Conservation (phyloP, 1,140 invertebrate species). For the Elymnias hypermnestra region DNA sequence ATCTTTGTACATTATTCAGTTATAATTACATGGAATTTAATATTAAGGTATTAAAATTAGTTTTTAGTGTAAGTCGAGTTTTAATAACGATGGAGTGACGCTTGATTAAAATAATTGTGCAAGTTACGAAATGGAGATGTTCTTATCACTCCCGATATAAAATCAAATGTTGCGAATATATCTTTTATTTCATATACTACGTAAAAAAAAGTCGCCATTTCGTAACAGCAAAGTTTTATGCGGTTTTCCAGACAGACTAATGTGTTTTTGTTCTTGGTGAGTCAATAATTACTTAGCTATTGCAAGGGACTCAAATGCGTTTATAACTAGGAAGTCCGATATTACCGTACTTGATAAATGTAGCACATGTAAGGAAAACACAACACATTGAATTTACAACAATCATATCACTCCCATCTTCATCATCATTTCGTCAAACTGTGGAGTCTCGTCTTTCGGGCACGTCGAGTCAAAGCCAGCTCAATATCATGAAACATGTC, state of each 20-base stretch:
- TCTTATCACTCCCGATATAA: too few relatives aligned
- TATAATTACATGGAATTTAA: conserved; percentile 30
- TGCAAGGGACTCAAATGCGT: neutral
- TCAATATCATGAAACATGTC: conserved; percentile 29
- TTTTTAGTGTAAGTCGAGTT: conserved; percentile 13
- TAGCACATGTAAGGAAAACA: conserved; percentile 36
- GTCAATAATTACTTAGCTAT: conserved; percentile 7
- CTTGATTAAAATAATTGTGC: conserved; percentile 5
- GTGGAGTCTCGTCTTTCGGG: conserved; percentile 14
- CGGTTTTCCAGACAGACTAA: conserved; percentile 7
- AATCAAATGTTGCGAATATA: neutral
- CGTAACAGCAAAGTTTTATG: neutral
- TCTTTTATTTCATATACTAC: neutral
- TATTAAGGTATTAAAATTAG: conserved; percentile 23
- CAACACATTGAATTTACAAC: conserved; percentile 51
- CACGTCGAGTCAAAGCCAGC: conserved; percentile 7
- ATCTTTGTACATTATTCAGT: too few relatives aligned
- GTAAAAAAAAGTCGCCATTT: conserved; percentile 2
- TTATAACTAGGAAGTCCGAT: conserved; percentile 5
- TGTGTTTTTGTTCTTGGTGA: conserved; percentile 15
- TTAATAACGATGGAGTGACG: conserved; percentile 20
- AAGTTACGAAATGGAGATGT: conserved; percentile 11
- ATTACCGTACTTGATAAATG: neutral
- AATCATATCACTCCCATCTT: conserved; percentile 35
- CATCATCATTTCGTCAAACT: conserved; percentile 34